Conservation (phyloP, 2,888 invertebrate genomes). For the Parnassius smintheus region DNA sequence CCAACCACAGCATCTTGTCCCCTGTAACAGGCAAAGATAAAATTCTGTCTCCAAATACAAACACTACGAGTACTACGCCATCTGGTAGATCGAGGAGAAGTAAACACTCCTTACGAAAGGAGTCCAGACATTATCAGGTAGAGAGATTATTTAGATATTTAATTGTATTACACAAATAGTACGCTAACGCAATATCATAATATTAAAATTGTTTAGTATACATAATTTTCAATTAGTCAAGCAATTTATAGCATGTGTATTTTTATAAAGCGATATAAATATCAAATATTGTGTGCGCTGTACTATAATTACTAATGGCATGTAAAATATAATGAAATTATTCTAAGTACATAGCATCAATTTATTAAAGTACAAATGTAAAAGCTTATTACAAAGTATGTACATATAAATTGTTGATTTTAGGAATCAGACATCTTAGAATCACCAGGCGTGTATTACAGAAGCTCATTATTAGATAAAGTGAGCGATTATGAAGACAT, state of each 20-base stretch:
- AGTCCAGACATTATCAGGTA: slow-evolving; percentile 87
- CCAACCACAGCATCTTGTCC: slow-evolving; percentile 71
- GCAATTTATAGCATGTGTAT: slow-evolving; percentile 21
- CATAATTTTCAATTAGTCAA: slow-evolving; percentile 15
- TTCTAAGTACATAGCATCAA: background rate
- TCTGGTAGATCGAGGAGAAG: slow-evolving; percentile 80
- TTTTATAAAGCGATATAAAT: slow-evolving; percentile 12
- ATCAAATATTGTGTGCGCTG: slow-evolving; percentile 21
- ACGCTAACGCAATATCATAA: slow-evolving; percentile 26
- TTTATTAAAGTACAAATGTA: background rate
- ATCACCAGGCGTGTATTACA: slow-evolving; percentile 90
- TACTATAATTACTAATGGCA: slow-evolving; percentile 25
- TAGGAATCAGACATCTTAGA: slow-evolving; percentile 92
- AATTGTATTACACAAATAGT: slow-evolving; percentile 21
- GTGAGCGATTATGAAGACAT: slow-evolving; percentile 97
- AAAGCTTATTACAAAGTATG: background rate
- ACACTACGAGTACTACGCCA: slow-evolving; percentile 78
- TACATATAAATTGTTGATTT: slow-evolving; percentile 32
- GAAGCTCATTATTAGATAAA: slow-evolving; percentile 94
- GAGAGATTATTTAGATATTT: slow-evolving; percentile 33
- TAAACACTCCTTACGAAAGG: slow-evolving; percentile 82
- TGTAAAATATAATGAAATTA: slow-evolving; percentile 15
- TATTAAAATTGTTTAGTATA: slow-evolving; percentile 14
- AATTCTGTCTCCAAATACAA: slow-evolving; percentile 69
- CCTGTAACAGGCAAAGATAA: slow-evolving; percentile 70